Percentiles rank a stretch among this genome's conserved stretches.
These are phyloP conservation scores for Baronia brevicornis DNA, from an alignment of 2,888 invertebrate genomes.

Conservation along the genomic window DNA sequence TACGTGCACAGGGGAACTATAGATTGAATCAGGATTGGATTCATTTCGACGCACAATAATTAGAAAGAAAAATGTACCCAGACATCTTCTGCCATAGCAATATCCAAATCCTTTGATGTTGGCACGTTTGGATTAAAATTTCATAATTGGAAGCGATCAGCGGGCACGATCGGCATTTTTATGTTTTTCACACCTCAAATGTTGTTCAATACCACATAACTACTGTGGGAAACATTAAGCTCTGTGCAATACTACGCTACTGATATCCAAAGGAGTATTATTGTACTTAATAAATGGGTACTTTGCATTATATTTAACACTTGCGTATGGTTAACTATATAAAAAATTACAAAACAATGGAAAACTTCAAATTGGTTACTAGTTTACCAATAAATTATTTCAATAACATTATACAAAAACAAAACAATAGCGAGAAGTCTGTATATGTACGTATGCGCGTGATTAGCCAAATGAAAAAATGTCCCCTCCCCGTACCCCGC, in stretches of 20 bases:
- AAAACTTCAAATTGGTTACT: slow-evolving; percentile 2
- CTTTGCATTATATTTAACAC: slow-evolving; percentile 24
- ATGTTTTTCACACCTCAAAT: slow-evolving; percentile 25
- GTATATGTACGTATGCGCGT: too few species aligned
- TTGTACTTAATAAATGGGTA: slow-evolving; percentile 28
- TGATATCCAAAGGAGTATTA: slow-evolving; percentile 16
- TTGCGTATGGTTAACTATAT: slow-evolving; percentile 21
- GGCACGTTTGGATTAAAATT: slow-evolving; percentile 19
- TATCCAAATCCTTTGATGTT: slow-evolving; percentile 23
- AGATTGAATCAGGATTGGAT: slow-evolving; percentile 1
- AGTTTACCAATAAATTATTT: too few species aligned
- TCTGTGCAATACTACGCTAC: slow-evolving; percentile 21
- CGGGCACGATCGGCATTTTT: slow-evolving; percentile 21
- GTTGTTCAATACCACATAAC: slow-evolving; percentile 20
- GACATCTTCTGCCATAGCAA: slow-evolving; percentile 14
- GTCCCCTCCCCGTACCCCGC: background rate
- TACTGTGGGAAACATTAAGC: slow-evolving; percentile 21
- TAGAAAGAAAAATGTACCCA: too few species aligned
- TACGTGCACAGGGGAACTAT: too few species aligned
- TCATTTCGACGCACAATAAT: too few species aligned
- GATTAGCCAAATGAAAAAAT: slow-evolving; percentile 2
- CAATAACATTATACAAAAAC: too few species aligned
- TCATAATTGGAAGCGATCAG: slow-evolving; percentile 18
- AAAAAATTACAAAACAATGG: slow-evolving; percentile 5
- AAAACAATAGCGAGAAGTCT: slow-evolving; percentile 7